Percentiles rank a stretch among this genome's conserved stretches.
phyloP scores from a whole-genome alignment of 1,140 invertebrate genomes.

The Leptonema lineaticorne region DNA sequence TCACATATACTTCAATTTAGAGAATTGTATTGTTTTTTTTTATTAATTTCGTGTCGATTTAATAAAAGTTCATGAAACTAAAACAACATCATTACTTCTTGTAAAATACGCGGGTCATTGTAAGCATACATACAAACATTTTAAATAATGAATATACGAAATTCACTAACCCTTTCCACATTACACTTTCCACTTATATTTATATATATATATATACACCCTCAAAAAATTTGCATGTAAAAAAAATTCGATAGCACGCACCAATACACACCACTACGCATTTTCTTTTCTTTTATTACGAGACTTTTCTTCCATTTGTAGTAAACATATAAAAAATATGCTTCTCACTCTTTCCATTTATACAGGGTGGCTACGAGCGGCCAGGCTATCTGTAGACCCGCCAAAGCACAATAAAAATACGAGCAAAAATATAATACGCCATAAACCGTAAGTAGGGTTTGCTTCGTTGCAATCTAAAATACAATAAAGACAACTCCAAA shows the following conservation, averaged over 20 bases:
- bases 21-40: too few relatives aligned
- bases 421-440: constrained; percentile 28
- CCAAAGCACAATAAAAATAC: constrained; percentile 17
- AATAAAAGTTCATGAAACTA: too few relatives aligned
- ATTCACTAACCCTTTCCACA: not conserved
- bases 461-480: constrained; percentile 21
- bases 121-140: too few relatives aligned
- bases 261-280: not conserved
- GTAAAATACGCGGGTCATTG: too few relatives aligned
- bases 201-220: not conserved
- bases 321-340: constrained; percentile 12
- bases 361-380: too few relatives aligned
- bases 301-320: constrained; percentile 19
- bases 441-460: constrained; percentile 23
- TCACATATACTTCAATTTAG: too few relatives aligned
- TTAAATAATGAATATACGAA: not conserved
- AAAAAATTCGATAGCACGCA: not conserved
- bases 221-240: not conserved
- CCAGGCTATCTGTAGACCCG: constrained; percentile 5
- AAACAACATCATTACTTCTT: too few relatives aligned
- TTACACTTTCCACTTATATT: too few relatives aligned
- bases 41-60: too few relatives aligned
- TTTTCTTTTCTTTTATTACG: not conserved
- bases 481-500: constrained; percentile 23
- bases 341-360: too few relatives aligned